Conservation (phyloP, 35 echinoderm and acorn worm species). For the Heliocidaris erythrogramma region DNA sequence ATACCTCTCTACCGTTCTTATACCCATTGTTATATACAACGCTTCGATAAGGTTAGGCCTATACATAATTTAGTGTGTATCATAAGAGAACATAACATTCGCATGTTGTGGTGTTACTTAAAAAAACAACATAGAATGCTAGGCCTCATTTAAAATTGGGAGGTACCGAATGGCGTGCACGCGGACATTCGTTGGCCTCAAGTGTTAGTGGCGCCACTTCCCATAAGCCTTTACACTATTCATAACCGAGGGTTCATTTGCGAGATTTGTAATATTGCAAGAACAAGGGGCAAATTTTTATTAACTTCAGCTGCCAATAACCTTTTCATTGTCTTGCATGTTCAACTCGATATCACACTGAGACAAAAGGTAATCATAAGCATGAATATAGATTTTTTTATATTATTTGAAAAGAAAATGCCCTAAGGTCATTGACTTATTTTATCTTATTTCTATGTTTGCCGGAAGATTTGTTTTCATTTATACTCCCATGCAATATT, state of each 20-base stretch:
- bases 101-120: not conserved
- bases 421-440: too few relatives aligned
- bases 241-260: not conserved
- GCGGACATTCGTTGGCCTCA: not conserved
- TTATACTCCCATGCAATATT: too few relatives aligned
- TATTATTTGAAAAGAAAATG: not conserved
- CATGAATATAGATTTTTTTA: not conserved
- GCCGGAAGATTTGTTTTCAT: too few relatives aligned
- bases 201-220: not conserved
- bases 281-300: not conserved
- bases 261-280: not conserved
- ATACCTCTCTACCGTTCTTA: not conserved
- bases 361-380: too few relatives aligned
- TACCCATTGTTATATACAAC: not conserved
- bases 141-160: not conserved
- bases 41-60: not conserved
- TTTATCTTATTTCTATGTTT: too few relatives aligned
- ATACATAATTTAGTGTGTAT: not conserved
- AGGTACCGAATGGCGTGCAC: not conserved
- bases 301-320: not conserved
- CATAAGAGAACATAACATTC: not conserved
- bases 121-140: not conserved
- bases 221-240: not conserved
- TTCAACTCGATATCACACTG: too few relatives aligned
- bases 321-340: not conserved